Evolutionary conservation across 2,797 vertebrate species (phyloP).

Genomic region (Onychomys leucogaster): DNA sequence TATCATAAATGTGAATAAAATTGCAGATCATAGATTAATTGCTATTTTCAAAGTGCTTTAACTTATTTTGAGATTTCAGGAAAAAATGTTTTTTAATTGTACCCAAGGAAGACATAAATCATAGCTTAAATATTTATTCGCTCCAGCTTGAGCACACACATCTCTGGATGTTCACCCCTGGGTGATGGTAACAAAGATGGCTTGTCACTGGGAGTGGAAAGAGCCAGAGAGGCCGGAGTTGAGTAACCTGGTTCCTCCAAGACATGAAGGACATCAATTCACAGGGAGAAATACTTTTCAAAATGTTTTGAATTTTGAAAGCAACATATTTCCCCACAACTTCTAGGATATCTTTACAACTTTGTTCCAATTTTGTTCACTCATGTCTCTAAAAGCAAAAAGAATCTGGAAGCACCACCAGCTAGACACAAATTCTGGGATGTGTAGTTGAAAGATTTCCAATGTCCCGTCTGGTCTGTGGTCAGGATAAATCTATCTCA

Average conservation of each 20-base stretch:
- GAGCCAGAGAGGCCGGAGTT: not conserved
- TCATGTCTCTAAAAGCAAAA: not conserved
- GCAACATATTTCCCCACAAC: not conserved
- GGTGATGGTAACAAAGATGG: not conserved
- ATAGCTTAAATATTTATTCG: not conserved
- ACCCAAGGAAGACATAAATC: not conserved
- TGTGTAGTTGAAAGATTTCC: too few relatives aligned
- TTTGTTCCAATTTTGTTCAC: not conserved
- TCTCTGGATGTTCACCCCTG: not conserved
- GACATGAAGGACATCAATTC: not conserved
- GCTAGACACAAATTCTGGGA: not conserved
- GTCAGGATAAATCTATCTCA: too few relatives aligned
- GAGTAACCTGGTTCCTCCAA: not conserved
- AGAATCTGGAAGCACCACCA: not conserved
- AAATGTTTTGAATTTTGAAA: not conserved
- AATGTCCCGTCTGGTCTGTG: too few relatives aligned
- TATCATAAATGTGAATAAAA: not conserved
- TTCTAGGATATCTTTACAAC: not conserved
- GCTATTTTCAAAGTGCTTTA: not conserved
- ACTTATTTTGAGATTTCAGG: constrained; percentile 9
- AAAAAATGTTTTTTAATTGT: not conserved
- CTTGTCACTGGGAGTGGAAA: not conserved
- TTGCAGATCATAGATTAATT: not conserved
- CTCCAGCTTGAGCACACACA: not conserved
- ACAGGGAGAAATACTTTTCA: not conserved